Evolutionary conservation across 1,140 invertebrate species (phyloP).

Genomic region (Neodiprion lecontei): DNA sequence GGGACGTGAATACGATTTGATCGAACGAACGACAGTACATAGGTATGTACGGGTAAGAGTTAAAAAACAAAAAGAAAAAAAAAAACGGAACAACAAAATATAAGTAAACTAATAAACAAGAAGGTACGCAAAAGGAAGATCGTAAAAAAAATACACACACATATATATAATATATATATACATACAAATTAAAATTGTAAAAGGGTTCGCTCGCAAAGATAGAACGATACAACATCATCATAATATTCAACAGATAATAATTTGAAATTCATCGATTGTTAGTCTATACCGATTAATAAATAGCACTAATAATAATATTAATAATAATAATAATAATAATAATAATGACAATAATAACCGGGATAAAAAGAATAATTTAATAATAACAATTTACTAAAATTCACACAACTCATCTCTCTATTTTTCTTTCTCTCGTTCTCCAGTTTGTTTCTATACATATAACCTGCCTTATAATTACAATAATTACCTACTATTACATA

Average conservation of each 20-base stretch:
- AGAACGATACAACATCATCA: neutral
- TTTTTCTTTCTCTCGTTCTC: neutral
- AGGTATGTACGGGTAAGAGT: too few relatives aligned
- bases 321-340: neutral
- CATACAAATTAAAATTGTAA: too few relatives aligned
- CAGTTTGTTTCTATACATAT: too few relatives aligned
- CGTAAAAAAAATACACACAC: neutral
- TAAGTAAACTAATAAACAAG: neutral
- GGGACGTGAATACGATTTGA: too few relatives aligned
- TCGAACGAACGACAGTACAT: too few relatives aligned
- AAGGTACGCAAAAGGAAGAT: neutral
- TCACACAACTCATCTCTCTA: neutral
- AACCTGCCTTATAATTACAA: too few relatives aligned
- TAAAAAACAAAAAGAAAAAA: too few relatives aligned
- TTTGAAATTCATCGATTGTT: neutral
- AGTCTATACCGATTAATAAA: conserved; percentile 31
- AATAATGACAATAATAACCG: neutral
- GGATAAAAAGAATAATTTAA: neutral
- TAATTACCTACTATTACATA: too few relatives aligned
- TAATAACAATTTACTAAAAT: neutral
- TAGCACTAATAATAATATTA: conserved; percentile 26
- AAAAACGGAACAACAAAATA: neutral
- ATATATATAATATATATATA: too few relatives aligned
- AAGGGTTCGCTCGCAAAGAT: neutral
- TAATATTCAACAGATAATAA: neutral